Evolutionary conservation across 2,113 vertebrate genomes (phyloP), one percentile per base, ranked within the genome.

Genomic region (Piprites chloris): DNA sequence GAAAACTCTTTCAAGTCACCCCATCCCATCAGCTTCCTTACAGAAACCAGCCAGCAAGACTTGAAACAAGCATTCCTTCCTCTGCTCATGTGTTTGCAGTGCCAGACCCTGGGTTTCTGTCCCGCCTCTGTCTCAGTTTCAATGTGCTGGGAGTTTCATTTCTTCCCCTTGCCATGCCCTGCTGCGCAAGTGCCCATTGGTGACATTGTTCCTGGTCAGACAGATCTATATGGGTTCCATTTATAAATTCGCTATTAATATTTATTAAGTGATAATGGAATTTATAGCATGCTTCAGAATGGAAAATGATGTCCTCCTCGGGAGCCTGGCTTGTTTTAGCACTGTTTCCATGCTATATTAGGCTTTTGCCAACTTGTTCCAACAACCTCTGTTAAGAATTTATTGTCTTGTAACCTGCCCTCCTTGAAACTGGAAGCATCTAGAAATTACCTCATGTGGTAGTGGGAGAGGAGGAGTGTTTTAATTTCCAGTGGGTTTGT

Each of bases 201-300:
- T 96, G 93, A 91, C 84, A 82, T 85, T 9, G 32, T 91, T 94
- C 86, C 44, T 7, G 28, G 87, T 89, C 90, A 96, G 86, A 59
- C 95, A 82, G 77, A 76, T 96, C 90, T 91, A 55, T 68, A 35
- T 88, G 81, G 35, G 35, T 68, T 92, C 77, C 93, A 91, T 96
- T 96, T 97, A 96, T 95, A 97, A 96, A 90, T 96, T 90, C 55
- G 88, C 94, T 94, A 97, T 97, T 97, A 97, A 97, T 97, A 97
- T 97, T 96, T 96, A 97, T 96, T 96, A 97, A 95, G 89, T 88
- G 86, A 86, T 95, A 94, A 95, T 97, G 93, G 95, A 88, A 96
- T 97, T 95, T 97, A 95, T 96, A 90, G 89, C 75, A 87, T 76
- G 52, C 63, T 96, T 96, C 87, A 72, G 82, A 96, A 96, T 87